These are phyloP conservation scores for Semnornis frantzii DNA, from an alignment of 2,113 vertebrate species.

Conservation along the genomic window DNA sequence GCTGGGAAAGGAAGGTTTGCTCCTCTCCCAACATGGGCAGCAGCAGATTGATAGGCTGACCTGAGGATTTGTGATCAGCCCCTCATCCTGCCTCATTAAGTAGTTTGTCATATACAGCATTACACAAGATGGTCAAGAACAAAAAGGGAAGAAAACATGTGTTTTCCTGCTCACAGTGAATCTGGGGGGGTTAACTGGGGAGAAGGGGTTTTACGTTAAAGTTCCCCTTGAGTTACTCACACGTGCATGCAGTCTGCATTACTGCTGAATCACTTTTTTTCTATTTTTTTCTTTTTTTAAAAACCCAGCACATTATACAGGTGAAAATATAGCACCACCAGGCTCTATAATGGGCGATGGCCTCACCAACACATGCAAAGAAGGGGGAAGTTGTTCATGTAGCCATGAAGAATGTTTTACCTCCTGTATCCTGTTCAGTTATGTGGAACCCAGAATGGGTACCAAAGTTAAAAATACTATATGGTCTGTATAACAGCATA, in stretches of 20 bases:
- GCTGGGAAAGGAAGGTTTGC: neutral
- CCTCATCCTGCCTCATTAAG: neutral
- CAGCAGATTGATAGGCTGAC: neutral
- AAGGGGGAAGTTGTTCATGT: conserved; percentile 50
- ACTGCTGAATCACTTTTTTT: conserved; percentile 59
- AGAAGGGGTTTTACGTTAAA: conserved; percentile 56
- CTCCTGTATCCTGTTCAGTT: conserved; percentile 41
- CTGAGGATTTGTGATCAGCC: neutral
- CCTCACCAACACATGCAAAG: conserved; percentile 54
- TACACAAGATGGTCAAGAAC: neutral
- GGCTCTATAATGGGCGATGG: neutral
- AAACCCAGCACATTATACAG: neutral
- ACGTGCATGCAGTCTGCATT: conserved; percentile 40
- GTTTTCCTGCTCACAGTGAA: neutral
- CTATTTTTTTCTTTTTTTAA: neutral
- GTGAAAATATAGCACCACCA: conserved; percentile 34
- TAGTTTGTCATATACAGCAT: neutral
- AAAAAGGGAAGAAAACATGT: neutral
- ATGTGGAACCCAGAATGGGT: conserved; percentile 21
- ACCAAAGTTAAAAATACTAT: conserved; percentile 13
- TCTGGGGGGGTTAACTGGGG: neutral
- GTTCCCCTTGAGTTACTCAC: conserved; percentile 54
- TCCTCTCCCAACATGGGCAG: neutral
- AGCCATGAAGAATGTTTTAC: conserved; percentile 32
- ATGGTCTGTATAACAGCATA: neutral